phyloP scores from a whole-genome alignment of 1,140 invertebrate species.

The Ectropis grisescens region DNA sequence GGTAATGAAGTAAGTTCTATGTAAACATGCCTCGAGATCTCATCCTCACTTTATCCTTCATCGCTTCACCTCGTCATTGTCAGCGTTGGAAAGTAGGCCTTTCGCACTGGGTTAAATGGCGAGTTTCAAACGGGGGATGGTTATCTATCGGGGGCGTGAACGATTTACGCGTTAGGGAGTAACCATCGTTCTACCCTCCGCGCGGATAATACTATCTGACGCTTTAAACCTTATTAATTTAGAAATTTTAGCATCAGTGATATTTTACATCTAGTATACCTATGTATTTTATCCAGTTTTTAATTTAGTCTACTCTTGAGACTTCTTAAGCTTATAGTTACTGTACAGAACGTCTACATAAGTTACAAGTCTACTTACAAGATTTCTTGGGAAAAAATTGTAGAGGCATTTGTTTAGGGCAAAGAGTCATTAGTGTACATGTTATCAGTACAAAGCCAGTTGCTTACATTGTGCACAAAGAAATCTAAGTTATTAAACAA shows the following conservation, averaged over 20 bases:
- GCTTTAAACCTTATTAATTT: conserved; percentile 39
- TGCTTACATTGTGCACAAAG: too few species aligned
- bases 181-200: conserved; percentile 25
- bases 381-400: too few species aligned
- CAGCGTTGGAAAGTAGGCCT: conserved; percentile 29
- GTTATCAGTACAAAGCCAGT: too few species aligned
- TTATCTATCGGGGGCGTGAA: conserved; percentile 25
- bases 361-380: too few species aligned
- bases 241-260: conserved; percentile 14
- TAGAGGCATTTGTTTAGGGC: too few species aligned
- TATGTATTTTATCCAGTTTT: too few species aligned
- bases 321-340: too few species aligned
- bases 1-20: conserved; percentile 60
- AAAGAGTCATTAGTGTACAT: too few species aligned
- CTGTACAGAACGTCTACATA: too few species aligned
- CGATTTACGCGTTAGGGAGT: conserved; percentile 33
- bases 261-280: too few species aligned
- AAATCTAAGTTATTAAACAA: too few species aligned
- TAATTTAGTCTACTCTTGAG: too few species aligned
- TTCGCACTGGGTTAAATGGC: conserved; percentile 17
- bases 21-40: conserved; percentile 53
- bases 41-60: conserved; percentile 45
- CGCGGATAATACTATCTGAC: conserved; percentile 35
- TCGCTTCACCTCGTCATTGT: conserved; percentile 20
- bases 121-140: conserved; percentile 13